phyloP scores from a whole-genome alignment of 2,888 invertebrate species.

The Eupeodes latifasciatus region DNA sequence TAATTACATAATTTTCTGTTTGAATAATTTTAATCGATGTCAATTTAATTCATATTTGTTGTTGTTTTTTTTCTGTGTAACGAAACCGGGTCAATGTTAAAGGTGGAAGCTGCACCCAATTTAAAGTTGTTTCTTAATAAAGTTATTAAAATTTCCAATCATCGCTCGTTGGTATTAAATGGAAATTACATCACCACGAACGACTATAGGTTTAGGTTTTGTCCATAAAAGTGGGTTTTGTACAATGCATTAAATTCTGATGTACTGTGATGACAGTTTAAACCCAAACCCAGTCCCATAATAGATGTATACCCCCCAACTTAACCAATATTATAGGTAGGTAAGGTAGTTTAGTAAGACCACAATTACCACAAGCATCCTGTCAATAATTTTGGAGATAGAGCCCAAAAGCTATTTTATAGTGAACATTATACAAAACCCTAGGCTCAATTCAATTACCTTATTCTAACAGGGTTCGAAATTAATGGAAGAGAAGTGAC shows the following conservation, averaged over 20 bases:
- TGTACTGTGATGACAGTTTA: constrained; percentile 8
- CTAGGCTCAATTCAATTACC: constrained; percentile 54
- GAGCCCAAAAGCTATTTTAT: constrained; percentile 46
- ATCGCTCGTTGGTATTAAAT: too few species aligned
- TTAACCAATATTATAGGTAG: constrained; percentile 22
- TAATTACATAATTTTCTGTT: constrained; percentile 18
- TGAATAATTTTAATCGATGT: constrained; percentile 19
- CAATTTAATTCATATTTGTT: constrained; percentile 16
- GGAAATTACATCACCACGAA: not conserved
- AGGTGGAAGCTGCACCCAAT: not conserved
- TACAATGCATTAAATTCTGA: not conserved
- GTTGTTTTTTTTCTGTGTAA: not conserved
- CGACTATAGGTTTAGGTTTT: not conserved
- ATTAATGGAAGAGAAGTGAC: constrained; percentile 52
- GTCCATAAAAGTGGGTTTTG: not conserved
- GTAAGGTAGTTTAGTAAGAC: not conserved
- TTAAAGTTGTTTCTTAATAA: too few species aligned
- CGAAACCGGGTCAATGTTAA: constrained; percentile 19
- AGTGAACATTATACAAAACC: constrained; percentile 13
- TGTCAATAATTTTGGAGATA: constrained; percentile 19
- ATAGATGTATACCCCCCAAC: not conserved
- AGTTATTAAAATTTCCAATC: too few species aligned
- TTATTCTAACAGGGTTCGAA: constrained; percentile 31
- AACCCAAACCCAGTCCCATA: constrained; percentile 41
- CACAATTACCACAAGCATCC: constrained; percentile 45